A percentile compares a stretch with the other conserved stretches of the same genome.
phyloP scores from a whole-genome alignment of 2,888 invertebrate genomes.

The Bellardia pandia region DNA sequence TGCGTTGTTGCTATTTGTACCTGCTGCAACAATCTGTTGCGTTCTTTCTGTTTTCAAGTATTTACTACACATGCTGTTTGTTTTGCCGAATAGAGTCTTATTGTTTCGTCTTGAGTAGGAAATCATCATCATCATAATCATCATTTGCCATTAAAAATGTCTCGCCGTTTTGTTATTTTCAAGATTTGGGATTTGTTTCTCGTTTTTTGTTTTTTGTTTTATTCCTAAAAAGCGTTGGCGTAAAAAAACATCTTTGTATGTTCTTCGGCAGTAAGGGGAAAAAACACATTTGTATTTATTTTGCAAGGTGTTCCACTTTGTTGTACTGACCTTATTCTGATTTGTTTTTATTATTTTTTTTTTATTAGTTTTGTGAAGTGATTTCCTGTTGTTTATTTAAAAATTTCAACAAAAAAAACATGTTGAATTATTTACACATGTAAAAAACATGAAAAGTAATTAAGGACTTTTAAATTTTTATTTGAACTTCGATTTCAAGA shows the following conservation, averaged over 20 bases:
- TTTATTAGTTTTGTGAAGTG: conserved; percentile 29
- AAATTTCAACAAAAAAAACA: neutral
- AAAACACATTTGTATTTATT: conserved; percentile 44
- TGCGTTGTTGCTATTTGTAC: conserved; percentile 46
- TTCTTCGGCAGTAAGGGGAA: neutral
- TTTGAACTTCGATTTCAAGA: no score
- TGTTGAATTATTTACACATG: neutral
- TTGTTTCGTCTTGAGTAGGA: conserved; percentile 15
- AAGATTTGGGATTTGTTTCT: conserved; percentile 64
- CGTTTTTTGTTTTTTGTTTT: neutral
- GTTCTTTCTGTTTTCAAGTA: conserved; percentile 25
- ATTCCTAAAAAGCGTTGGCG: conserved; percentile 56
- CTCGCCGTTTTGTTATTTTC: conserved; percentile 22
- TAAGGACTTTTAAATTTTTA: neutral
- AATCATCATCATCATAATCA: conserved; percentile 17
- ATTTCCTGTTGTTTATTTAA: conserved; percentile 57
- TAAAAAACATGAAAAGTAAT: conserved; percentile 1
- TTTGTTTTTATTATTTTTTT: conserved; percentile 53
- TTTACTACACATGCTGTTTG: conserved; percentile 59
- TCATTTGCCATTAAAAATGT: conserved; percentile 56
- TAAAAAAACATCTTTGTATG: conserved; percentile 28
- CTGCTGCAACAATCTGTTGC: conserved; percentile 73
- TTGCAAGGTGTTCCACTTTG: conserved; percentile 71
- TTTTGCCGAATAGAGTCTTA: neutral
- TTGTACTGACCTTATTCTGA: conserved; percentile 68